Evolutionary conservation across 2,888 invertebrate species (phyloP), one percentile per base, ranked within the genome.

Genomic region (Athetis lepigone): DNA sequence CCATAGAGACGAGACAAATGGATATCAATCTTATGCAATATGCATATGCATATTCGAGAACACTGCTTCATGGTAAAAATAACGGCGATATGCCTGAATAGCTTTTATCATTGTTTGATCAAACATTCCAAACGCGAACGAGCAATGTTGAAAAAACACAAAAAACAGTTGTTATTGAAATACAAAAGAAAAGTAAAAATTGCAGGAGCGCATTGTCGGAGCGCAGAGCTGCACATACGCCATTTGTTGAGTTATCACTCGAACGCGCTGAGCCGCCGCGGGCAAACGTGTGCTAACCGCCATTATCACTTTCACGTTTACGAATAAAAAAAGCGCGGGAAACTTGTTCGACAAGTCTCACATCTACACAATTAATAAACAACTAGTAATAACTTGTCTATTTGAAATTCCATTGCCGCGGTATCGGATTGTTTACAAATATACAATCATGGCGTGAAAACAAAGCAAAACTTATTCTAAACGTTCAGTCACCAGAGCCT

Each of bases 231-330:
- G 59, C 46, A 37, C 62, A 71, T 68, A 71, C 49, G 51, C 57
- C 61, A 76, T 60, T 65, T 57, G 79, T 49, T 50, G 68, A 67
- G 73, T 70, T 75, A 84, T 74, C 92, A 94, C 87, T 94, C 84
- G 85, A 79, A 81, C 85, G 88, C 87, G 84, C 77, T 77, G 77
- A 76, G 82, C 78, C 85, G 87, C 75, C 83, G 91, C 87, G 91
- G 82, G 86, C 88, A 68, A 90, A 93, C 94, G 94, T 91, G 87
- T 86, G 80, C 81, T 56, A 63, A 66, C 40, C 51, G 70, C 77
- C 77, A 78, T 75, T 76, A 71, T 80, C 86, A 93, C 93, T 93
- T 94, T 94, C 93, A 90, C 91, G 86, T 85, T 85, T 78, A 79
- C 74, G 81, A 81, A 82, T 84, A 84, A 87, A 88, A 86, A 87